Evolutionary conservation across 2,888 invertebrate species (phyloP).

Genomic region (Beris chalybata): DNA sequence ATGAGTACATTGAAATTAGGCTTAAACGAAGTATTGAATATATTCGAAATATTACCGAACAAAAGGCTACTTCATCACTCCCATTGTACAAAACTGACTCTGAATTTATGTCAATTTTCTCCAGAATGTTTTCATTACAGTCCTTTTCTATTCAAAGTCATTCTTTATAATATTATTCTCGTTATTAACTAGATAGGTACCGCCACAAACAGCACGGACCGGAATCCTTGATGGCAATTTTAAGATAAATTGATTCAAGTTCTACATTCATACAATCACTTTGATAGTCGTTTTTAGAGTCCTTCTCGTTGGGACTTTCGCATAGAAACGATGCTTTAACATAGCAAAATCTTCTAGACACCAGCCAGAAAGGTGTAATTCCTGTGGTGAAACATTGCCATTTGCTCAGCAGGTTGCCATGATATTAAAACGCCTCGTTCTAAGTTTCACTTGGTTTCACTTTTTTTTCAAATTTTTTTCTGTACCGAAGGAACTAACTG

Average conservation of each 20-base stretch:
- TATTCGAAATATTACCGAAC: no score
- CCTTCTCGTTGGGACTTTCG: not conserved
- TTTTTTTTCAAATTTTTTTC: not conserved
- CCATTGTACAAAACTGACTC: no score
- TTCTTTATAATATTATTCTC: no score
- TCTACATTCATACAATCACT: not conserved
- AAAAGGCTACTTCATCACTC: no score
- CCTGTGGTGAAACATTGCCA: conserved; percentile 28
- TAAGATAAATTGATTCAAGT: not conserved
- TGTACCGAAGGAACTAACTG: not conserved
- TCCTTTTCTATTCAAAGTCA: no score
- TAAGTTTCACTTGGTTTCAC: not conserved
- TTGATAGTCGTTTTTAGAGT: not conserved
- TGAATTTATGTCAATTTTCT: no score
- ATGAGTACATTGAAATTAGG: no score
- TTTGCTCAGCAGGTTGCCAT: conserved; percentile 23
- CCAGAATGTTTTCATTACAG: no score
- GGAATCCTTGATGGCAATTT: not conserved
- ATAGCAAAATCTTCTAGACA: not conserved
- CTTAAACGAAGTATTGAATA: no score
- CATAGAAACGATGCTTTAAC: not conserved
- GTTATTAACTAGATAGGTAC: not conserved
- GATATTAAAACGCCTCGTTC: conserved; percentile 23
- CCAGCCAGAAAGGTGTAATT: conserved; percentile 21
- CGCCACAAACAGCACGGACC: not conserved